These are phyloP conservation scores for Epinephelus coioides DNA, from an alignment of 2,797 vertebrate species.

Conservation along the genomic window DNA sequence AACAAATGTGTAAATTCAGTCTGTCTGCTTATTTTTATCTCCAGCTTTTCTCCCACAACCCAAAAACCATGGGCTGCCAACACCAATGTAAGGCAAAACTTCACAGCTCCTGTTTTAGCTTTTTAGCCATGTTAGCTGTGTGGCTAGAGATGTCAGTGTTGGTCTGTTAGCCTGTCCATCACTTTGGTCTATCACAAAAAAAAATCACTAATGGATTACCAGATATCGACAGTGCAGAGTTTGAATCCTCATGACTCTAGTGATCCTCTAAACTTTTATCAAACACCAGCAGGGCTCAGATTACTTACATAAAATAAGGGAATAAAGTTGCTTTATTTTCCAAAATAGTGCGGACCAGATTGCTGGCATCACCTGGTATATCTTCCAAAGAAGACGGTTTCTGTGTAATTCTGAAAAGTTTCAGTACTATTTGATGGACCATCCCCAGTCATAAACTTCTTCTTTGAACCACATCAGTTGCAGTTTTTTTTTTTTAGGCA, in stretches of 20 bases:
- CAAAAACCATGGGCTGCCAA: not conserved
- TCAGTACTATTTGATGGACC: not conserved
- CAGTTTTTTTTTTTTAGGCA: not conserved
- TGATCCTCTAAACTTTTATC: not conserved
- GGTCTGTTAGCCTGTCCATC: not conserved
- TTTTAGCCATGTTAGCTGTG: not conserved
- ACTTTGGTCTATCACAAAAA: not conserved
- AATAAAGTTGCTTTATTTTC: not conserved
- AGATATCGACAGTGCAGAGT: not conserved
- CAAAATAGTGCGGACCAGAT: not conserved
- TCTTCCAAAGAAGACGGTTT: not conserved
- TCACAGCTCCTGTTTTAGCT: not conserved
- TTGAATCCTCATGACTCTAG: not conserved
- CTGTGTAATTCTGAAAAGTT: not conserved
- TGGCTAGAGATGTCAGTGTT: not conserved
- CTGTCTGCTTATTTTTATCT: not conserved
- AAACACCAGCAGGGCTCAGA: not conserved
- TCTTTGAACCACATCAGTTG: not conserved
- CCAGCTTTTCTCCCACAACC: not conserved
- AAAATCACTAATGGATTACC: not conserved
- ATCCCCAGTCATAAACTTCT: not conserved
- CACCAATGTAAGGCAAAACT: conserved; percentile 11
- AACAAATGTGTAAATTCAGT: not conserved
- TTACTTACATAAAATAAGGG: too few relatives aligned
- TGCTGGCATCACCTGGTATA: not conserved